Evolutionary conservation across 2,113 vertebrate species (phyloP), one percentile per base, ranked within the genome.

Genomic region (Amphilophus citrinellus): DNA sequence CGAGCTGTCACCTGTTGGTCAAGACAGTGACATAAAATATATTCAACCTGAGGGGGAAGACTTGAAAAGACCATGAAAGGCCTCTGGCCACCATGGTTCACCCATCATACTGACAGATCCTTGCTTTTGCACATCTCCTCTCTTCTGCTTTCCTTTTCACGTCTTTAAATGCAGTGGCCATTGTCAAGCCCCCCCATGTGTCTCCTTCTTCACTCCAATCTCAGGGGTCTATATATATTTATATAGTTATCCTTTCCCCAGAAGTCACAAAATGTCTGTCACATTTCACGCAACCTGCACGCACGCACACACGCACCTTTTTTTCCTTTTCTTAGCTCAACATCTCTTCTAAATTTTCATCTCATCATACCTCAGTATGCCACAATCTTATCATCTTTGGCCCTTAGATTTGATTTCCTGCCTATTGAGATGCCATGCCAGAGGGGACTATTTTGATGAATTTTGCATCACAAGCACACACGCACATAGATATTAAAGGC

Each of bases 391-490:
- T 90, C 93, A 88, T 90, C 77, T 82, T 79, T 89, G 87, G 80
- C 80, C 88, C 76, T 37, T 30, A 88, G 83, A 94, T 94, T 92
- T 84, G 88, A 94, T 93, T 93, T 85, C 77, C 35, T 79, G 39
- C 79, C 88, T 80, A 62, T 80, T 80, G 85, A 73, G 73, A 84
- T 85, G 80, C 58, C 68, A 81, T 89, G 90, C 90, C 87, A 91
- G 88, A 87, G 89, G 91, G 88, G 65, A 86, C 75, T 83, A 59
- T 92, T 90, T 76, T 81, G 84, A 91, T 91, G 76, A 84, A 86
- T 84, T 83, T 77, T 7, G 10, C 66, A 84, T 89, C 4, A 22
- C 66, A 39, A 24, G 53, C 20, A 4, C 30, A 53, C 62, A n/a
- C 35, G 61, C 66, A 66, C 30, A 8, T 24, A 35, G 22, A 82